Percentiles rank a stretch among this genome's conserved stretches.
Conservation (phyloP, 2,113 vertebrate species). For the Onychostruthus taczanowskii region DNA sequence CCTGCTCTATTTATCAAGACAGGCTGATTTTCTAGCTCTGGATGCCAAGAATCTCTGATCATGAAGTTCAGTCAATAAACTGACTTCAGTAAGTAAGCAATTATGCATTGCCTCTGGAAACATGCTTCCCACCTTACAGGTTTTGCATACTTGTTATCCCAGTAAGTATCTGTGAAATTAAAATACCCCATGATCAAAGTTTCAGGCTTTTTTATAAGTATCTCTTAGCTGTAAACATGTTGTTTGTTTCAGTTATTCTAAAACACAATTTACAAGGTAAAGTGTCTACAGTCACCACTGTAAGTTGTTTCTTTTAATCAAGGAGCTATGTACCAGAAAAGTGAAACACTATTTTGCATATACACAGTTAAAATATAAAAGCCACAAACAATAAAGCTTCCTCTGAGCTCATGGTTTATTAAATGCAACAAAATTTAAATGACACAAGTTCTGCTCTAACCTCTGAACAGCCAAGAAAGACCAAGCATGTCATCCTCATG, state of each 20-base stretch:
- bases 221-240: slow-evolving; percentile 69
- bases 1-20: slow-evolving; percentile 41
- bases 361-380: slow-evolving; percentile 38
- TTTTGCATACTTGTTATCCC: slow-evolving; percentile 73
- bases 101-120: slow-evolving; percentile 72
- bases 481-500: background rate
- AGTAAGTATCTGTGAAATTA: slow-evolving; percentile 73
- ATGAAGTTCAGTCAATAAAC: slow-evolving; percentile 68
- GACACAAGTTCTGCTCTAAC: background rate
- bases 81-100: slow-evolving; percentile 73
- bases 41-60: slow-evolving; percentile 62
- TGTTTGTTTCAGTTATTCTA: slow-evolving; percentile 70
- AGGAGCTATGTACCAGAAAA: slow-evolving; percentile 45
- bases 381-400: background rate
- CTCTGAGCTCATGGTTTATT: slow-evolving; percentile 14
- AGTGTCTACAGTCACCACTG: slow-evolving; percentile 65
- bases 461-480: background rate
- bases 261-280: slow-evolving; percentile 72
- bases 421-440: background rate
- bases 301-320: slow-evolving; percentile 69
- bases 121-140: slow-evolving; percentile 61
- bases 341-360: slow-evolving; percentile 52
- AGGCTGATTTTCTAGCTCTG: slow-evolving; percentile 57
- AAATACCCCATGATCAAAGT: slow-evolving; percentile 71
- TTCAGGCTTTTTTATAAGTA: slow-evolving; percentile 59